phyloP scores from a whole-genome alignment of 2,113 vertebrate genomes.

The Scytalopus superciliaris region DNA sequence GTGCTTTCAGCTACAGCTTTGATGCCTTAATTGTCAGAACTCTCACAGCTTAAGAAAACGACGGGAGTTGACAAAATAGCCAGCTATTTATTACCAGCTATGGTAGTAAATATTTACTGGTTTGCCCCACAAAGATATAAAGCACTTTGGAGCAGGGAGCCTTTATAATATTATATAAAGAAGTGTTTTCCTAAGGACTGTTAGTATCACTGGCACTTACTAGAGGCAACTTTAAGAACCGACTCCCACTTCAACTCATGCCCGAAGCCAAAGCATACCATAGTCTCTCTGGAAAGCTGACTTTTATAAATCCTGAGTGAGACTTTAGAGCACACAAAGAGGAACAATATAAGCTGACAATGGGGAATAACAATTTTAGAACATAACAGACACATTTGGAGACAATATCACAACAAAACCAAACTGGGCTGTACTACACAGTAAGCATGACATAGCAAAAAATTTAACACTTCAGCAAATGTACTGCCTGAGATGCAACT shows the following conservation, averaged over 20 bases:
- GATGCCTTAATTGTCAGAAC: background rate
- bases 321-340: background rate
- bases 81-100: rapidly evolving
- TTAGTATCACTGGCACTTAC: background rate
- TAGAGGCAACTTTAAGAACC: background rate
- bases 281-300: background rate
- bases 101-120: background rate
- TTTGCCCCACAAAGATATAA: background rate
- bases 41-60: background rate
- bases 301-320: background rate
- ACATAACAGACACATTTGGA: background rate
- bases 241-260: background rate
- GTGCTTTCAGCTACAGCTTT: background rate
- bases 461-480: background rate
- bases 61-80: background rate
- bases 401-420: background rate
- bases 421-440: background rate
- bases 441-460: background rate
- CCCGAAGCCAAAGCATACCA: background rate
- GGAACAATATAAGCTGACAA: background rate
- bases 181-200: background rate
- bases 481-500: background rate
- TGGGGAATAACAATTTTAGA: background rate
- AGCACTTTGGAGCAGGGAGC: background rate
- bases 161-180: background rate